These are phyloP conservation scores for Pempheris klunzingeri DNA, from an alignment of 2,797 vertebrate species.

Conservation along the genomic window DNA sequence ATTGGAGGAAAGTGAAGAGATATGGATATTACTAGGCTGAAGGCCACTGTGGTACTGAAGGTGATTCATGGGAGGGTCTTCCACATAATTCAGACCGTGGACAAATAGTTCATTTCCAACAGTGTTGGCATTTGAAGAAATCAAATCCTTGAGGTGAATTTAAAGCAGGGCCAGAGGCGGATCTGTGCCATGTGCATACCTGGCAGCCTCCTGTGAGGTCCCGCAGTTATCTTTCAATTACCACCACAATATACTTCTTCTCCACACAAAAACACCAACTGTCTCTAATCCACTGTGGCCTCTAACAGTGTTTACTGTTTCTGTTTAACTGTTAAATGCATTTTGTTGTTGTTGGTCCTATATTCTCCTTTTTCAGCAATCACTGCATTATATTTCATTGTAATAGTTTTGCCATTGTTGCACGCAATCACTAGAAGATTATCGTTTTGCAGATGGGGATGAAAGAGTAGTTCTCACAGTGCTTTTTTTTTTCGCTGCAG, in stretches of 20 bases:
- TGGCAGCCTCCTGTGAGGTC: constrained; percentile 56
- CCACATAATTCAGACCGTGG: constrained; percentile 77
- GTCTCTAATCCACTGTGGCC: constrained; percentile 35
- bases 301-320: constrained; percentile 34
- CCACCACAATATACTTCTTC: constrained; percentile 53
- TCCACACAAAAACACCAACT: constrained; percentile 51
- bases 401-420: constrained; percentile 60
- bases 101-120: constrained; percentile 82
- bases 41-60: constrained; percentile 77
- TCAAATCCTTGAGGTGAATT: constrained; percentile 79
- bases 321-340: constrained; percentile 26
- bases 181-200: constrained; percentile 50
- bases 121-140: constrained; percentile 83
- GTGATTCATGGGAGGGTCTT: constrained; percentile 81
- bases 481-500: constrained; percentile 56
- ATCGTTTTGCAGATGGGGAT: constrained; percentile 60
- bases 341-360: constrained; percentile 19
- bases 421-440: constrained; percentile 63
- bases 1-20: constrained; percentile 82
- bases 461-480: constrained; percentile 50
- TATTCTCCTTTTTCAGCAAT: constrained; percentile 36
- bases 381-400: constrained; percentile 50
- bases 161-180: constrained; percentile 71
- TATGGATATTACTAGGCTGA: constrained; percentile 81
- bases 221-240: constrained; percentile 77